These are phyloP conservation scores for Virgularia gustaviana DNA, from an alignment of 92 coral and sea anemone genomes.

Conservation along the genomic window DNA sequence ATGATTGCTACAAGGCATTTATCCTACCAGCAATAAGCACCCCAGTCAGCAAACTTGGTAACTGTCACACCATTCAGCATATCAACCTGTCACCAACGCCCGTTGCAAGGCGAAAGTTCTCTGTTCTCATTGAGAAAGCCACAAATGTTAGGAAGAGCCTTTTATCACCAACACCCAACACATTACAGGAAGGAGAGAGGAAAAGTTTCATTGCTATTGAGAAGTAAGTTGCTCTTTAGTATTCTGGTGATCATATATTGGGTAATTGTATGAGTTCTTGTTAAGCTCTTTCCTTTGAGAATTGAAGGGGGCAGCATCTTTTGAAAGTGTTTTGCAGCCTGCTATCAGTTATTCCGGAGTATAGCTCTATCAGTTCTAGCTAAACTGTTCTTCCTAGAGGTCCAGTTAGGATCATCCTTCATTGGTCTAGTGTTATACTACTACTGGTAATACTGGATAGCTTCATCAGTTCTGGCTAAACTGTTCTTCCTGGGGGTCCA, in stretches of 20 bases:
- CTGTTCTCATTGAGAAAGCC: slow-evolving; percentile 27
- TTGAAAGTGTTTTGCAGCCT: neutral
- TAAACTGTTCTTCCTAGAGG: no score
- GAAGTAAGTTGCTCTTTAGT: slow-evolving; percentile 49
- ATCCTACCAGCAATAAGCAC: slow-evolving; percentile 32
- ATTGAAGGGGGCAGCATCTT: neutral
- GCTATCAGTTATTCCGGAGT: no score
- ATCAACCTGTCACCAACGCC: slow-evolving; percentile 33
- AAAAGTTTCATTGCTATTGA: slow-evolving; percentile 61
- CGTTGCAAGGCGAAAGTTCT: slow-evolving; percentile 12
- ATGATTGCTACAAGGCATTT: slow-evolving; percentile 13
- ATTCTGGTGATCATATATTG: neutral
- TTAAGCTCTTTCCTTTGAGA: neutral
- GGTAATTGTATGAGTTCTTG: neutral
- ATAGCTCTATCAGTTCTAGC: no score
- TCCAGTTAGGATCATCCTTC: no score
- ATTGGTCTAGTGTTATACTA: no score
- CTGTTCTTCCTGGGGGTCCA: no score
- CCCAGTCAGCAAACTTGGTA: slow-evolving; percentile 19
- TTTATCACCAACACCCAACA: neutral
- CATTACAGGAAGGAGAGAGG: slow-evolving; percentile 26
- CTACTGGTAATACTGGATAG: no score
- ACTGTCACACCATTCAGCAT: slow-evolving; percentile 33
- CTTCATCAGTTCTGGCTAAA: no score
- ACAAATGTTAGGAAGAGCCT: neutral